Conservation (phyloP, 2,797 vertebrate genomes). For the Myotis planiceps region DNA sequence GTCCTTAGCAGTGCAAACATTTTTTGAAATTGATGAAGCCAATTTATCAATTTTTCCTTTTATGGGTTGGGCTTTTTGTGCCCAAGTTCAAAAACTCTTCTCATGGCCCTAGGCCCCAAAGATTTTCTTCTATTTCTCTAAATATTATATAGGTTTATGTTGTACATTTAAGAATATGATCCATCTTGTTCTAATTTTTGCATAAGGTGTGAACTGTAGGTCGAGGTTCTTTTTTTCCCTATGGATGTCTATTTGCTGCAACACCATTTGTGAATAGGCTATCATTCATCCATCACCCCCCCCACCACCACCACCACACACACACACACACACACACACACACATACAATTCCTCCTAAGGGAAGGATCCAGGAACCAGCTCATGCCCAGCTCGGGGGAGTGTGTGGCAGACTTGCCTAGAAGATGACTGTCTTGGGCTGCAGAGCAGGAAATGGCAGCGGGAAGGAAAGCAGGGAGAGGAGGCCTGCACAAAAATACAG, state of each 20-base stretch:
- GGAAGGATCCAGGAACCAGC: conserved; percentile 65
- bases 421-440: conserved; percentile 50
- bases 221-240: background rate
- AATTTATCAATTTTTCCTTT: background rate
- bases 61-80: background rate
- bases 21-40: background rate
- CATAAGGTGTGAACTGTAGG: background rate
- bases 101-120: background rate
- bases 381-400: conserved; percentile 63
- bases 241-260: background rate
- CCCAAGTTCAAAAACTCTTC: background rate
- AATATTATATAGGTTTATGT: background rate
- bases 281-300: background rate
- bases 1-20: background rate
- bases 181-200: background rate
- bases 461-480: background rate
- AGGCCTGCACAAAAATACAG: background rate
- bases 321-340: no score
- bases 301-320: background rate
- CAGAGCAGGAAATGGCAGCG: background rate
- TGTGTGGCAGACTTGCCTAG: conserved; percentile 58
- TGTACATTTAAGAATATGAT: background rate
- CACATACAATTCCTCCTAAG: background rate
- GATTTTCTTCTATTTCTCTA: background rate
- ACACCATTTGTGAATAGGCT: background rate